A percentile compares a stretch with the other conserved stretches of the same genome.
Conservation (phyloP, 2,113 vertebrate species). For the Microcebus murinus region DNA sequence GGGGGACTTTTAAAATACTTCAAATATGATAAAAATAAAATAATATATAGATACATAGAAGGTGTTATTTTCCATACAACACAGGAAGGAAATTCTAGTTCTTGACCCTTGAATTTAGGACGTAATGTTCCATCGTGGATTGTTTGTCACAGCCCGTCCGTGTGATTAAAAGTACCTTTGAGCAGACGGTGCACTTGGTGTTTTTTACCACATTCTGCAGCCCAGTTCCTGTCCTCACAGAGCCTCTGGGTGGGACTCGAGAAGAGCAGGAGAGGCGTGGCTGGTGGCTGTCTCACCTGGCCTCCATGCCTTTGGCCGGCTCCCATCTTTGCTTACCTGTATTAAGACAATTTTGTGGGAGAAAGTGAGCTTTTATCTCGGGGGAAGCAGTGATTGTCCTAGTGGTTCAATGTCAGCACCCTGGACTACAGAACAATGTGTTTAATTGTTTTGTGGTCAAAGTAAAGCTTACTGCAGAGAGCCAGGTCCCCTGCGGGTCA, state of each 20-base stretch:
- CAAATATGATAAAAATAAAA: neutral
- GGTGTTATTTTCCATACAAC: neutral
- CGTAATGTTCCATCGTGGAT: neutral
- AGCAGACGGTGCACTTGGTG: neutral
- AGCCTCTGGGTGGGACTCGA: neutral
- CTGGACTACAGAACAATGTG: neutral
- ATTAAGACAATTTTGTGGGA: neutral
- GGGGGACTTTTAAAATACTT: constrained; percentile 48
- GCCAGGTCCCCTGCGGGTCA: neutral
- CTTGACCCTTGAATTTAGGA: neutral
- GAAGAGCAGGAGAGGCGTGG: accelerated
- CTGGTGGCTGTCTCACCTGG: neutral
- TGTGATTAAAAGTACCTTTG: neutral
- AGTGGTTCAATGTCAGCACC: neutral
- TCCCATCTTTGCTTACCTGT: neutral
- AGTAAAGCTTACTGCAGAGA: neutral
- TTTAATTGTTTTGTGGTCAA: neutral
- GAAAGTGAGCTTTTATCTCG: constrained; percentile 12
- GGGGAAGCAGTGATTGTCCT: neutral
- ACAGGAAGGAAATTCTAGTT: neutral
- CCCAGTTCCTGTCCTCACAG: neutral
- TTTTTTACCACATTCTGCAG: accelerated
- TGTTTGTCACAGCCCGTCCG: neutral
- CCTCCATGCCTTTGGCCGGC: neutral
- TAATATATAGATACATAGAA: neutral